Evolutionary conservation across 2,888 invertebrate genomes (phyloP), one percentile per base, ranked within the genome.

Genomic region (Polia nebulosa): DNA sequence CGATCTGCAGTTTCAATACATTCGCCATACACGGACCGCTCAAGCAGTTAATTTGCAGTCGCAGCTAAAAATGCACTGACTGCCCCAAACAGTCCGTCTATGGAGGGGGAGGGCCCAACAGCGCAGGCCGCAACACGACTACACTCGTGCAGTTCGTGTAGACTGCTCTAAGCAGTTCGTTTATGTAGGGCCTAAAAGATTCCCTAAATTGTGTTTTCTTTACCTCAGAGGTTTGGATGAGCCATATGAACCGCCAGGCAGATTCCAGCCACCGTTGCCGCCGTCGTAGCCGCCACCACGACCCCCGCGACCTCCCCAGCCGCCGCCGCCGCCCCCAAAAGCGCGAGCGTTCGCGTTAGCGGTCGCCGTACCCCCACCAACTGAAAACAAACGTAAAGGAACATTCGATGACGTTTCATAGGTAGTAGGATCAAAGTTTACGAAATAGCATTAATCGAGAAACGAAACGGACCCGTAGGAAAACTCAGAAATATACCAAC

Each of bases 261-360:
- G 60, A 0, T 75, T 83, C 90, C 90, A 90, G 15, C 90, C 90
- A 90, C 89, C 87, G 13, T 72, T 64, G n/a, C 86, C 85, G 0
- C 63, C 41, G 5, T n/a, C 41, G 6, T 36, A 22, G 13, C 8
- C 17, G 44, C 53, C 17, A 9, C 36, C 11, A 36, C 25, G 13
- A 5, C 47, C 25, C 8, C 71, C 70, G 41, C 53, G 34, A 11
- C 52, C 76, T 5, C 29, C 22, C 1, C 27, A n/a, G 13, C 51
- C 13, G 11, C 73, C 69, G 59, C 60, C 44, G 22, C 52, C 64
- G 13, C 41, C n/a, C 1, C 56, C 81, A 3, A 65, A 62, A 0
- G 90, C 86, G n/a, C 80, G 65, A 0, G 90, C 89, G 51, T 85
- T 83, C 0, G 89, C 87, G 51, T 78, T 82, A 1, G 90, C 82